A percentile compares a stretch with the other conserved stretches of the same genome.
Evolutionary conservation across 2,113 vertebrate genomes (phyloP).

Genomic region (Pycnonotus jocosus): DNA sequence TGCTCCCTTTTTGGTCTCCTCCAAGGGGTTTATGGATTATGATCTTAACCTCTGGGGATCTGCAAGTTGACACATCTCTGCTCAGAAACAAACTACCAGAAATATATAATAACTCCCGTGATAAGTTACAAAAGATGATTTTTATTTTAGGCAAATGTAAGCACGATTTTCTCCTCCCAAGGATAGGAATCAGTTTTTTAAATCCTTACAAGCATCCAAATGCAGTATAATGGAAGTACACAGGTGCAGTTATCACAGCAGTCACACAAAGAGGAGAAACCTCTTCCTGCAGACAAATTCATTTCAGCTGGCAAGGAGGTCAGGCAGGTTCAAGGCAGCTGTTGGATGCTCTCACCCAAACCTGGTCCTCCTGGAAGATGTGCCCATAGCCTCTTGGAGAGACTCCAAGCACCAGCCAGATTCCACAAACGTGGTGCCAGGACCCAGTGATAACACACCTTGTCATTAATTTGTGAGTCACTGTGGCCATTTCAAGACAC

Average conservation of each 20-base stretch:
- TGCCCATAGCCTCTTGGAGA: background rate
- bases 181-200: background rate
- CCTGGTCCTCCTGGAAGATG: background rate
- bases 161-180: background rate
- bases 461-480: background rate
- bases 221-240: background rate
- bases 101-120: background rate
- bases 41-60: background rate
- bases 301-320: background rate
- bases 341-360: background rate
- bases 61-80: background rate
- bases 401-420: background rate
- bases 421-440: fast-evolving
- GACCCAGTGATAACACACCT: background rate
- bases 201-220: background rate
- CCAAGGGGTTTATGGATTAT: background rate
- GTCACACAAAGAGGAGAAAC: background rate
- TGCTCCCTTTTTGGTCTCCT: background rate
- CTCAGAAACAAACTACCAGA: background rate
- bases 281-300: background rate
- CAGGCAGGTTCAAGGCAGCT: background rate
- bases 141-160: background rate
- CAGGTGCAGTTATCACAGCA: background rate
- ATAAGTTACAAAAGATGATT: background rate
- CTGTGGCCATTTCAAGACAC: background rate